Conservation (phyloP, 2,113 vertebrate species). For the Polypterus senegalus region DNA sequence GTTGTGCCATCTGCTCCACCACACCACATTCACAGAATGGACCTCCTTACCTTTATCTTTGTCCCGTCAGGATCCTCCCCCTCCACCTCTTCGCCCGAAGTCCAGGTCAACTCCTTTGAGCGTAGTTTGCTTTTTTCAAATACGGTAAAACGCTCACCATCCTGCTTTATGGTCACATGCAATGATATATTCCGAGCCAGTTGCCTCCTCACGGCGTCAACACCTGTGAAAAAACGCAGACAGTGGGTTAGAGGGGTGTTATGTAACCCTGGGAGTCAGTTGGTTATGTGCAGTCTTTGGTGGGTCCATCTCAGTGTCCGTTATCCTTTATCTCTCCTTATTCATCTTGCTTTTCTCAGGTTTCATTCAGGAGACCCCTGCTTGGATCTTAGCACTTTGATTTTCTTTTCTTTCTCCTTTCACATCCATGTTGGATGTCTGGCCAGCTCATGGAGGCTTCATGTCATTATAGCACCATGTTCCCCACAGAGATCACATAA, state of each 20-base stretch:
- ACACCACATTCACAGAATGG: too few relatives aligned
- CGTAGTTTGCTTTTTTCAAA: conserved; percentile 1
- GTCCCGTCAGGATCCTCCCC: conserved; percentile 3
- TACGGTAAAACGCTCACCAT: conserved; percentile 2
- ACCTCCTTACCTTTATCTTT: conserved; percentile 5
- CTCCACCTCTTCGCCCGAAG: conserved; percentile 4
- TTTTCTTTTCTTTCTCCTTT: too few relatives aligned
- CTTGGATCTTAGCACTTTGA: too few relatives aligned
- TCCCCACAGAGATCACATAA: too few relatives aligned
- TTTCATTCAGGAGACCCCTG: too few relatives aligned
- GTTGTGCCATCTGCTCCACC: too few relatives aligned
- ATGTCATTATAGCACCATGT: too few relatives aligned
- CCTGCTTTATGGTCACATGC: conserved; percentile 7
- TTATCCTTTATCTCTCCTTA: neutral
- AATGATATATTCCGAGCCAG: neutral
- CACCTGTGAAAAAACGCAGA: neutral
- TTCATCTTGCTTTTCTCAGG: too few relatives aligned
- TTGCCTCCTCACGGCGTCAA: neutral
- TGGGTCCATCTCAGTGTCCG: neutral
- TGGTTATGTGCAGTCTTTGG: neutral
- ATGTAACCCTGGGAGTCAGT: neutral
- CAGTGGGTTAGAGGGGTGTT: neutral
- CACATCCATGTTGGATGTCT: too few relatives aligned
- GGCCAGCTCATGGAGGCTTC: too few relatives aligned
- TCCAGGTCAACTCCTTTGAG: conserved; percentile 1